Conservation (phyloP, 2,113 vertebrate genomes). For the Oxyura jamaicensis region DNA sequence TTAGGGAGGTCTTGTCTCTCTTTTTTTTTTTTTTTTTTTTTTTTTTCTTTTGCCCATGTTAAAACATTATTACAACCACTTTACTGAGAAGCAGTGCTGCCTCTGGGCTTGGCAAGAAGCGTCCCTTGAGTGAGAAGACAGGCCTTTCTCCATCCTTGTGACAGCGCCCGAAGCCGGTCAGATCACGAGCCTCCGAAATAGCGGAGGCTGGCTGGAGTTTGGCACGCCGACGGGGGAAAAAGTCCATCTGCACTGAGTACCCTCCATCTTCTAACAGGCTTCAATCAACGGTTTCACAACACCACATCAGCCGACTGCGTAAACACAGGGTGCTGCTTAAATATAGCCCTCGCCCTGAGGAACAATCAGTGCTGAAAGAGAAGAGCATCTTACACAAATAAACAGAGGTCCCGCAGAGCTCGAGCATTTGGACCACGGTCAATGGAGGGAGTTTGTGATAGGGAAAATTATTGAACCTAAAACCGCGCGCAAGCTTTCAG, state of each 20-base stretch:
- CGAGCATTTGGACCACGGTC: constrained; percentile 23
- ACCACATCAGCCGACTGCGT: background rate
- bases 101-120: constrained; percentile 56
- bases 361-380: background rate
- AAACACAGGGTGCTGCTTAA: constrained; percentile 23
- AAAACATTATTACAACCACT: constrained; percentile 50
- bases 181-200: constrained; percentile 37
- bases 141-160: constrained; percentile 46
- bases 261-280: constrained; percentile 11
- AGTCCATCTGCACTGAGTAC: background rate
- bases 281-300: constrained; percentile 54
- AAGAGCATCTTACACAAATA: constrained; percentile 33
- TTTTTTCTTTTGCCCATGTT: constrained; percentile 33
- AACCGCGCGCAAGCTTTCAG: background rate
- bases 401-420: constrained; percentile 9
- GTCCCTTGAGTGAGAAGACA: constrained; percentile 16
- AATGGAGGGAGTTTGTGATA: background rate
- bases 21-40: background rate
- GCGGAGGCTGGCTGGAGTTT: constrained; percentile 29
- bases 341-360: background rate
- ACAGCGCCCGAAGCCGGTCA: background rate
- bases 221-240: constrained; percentile 6
- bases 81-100: constrained; percentile 44
- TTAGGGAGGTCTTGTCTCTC: constrained; percentile 56
- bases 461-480: background rate